Conservation (phyloP, 2,888 invertebrate species). For the Parochlus steinenii region DNA sequence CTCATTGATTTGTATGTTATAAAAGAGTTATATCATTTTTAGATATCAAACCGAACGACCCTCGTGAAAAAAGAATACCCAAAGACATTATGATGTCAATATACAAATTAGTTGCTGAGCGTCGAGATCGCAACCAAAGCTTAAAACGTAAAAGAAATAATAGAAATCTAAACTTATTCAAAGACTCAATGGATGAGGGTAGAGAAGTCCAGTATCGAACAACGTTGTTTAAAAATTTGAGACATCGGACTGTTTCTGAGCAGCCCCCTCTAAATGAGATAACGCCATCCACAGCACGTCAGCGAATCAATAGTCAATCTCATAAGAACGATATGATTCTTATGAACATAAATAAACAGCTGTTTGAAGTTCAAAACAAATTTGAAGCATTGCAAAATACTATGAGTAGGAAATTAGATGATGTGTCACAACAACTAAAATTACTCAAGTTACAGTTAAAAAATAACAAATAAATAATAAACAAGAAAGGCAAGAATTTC, state of each 20-base stretch:
- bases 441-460: background rate
- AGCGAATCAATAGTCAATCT: background rate
- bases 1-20: too few species aligned
- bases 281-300: background rate
- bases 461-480: too few species aligned
- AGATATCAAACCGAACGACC: slow-evolving; percentile 67
- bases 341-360: slow-evolving; percentile 2
- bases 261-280: background rate
- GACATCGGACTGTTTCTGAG: slow-evolving; percentile 6
- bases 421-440: background rate
- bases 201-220: slow-evolving; percentile 1
- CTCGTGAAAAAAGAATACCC: slow-evolving; percentile 59
- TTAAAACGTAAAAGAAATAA: slow-evolving; percentile 32
- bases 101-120: slow-evolving; percentile 56
- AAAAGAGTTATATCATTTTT: too few species aligned
- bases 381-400: slow-evolving; percentile 1
- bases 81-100: slow-evolving; percentile 56
- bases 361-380: slow-evolving; percentile 2
- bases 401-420: background rate
- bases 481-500: too few species aligned
- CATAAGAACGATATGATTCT: slow-evolving; percentile 4
- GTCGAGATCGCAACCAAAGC: slow-evolving; percentile 41
- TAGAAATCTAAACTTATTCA: slow-evolving; percentile 26
- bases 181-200: slow-evolving; percentile 14
- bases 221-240: background rate